Conservation (phyloP, 2,888 invertebrate species). For the Meteorus cinctellus region DNA sequence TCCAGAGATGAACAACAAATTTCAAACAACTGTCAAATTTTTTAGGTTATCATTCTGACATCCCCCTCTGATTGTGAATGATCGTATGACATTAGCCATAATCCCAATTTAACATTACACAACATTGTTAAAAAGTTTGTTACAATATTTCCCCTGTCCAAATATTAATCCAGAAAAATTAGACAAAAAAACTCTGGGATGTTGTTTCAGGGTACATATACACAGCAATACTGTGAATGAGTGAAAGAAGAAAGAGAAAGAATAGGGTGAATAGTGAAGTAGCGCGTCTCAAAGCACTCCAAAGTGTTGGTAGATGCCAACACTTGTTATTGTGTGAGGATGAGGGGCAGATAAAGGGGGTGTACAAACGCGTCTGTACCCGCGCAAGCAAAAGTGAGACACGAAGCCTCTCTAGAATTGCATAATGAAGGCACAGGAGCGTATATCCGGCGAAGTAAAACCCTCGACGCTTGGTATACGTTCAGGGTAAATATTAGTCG, state of each 20-base stretch:
- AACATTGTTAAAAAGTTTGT: too few species aligned
- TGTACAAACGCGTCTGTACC: conserved; percentile 16
- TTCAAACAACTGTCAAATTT: too few species aligned
- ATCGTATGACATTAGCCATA: too few species aligned
- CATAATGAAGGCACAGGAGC: conserved; percentile 44
- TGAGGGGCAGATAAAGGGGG: conserved; percentile 3
- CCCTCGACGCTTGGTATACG: conserved; percentile 41
- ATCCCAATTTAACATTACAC: too few species aligned
- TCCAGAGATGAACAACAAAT: too few species aligned
- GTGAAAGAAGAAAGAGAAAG: conserved; percentile 41
- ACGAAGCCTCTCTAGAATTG: conserved; percentile 42
- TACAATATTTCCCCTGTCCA: too few species aligned
- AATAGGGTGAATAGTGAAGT: conserved; percentile 37
- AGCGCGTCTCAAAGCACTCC: conserved; percentile 11
- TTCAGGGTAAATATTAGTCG: conserved; percentile 48
- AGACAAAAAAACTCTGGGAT: background rate
- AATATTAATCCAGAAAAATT: too few species aligned
- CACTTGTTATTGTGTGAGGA: conserved; percentile 42
- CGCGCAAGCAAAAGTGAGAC: conserved; percentile 31
- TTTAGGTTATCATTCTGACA: too few species aligned
- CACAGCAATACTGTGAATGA: background rate
- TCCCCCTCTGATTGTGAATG: too few species aligned
- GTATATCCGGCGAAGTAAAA: conserved; percentile 41
- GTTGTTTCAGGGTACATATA: background rate
- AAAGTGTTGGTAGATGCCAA: conserved; percentile 26